Evolutionary conservation across 64 coral and sea anemone species (phyloP), one percentile per base, ranked within the genome.

Genomic region (Actinia equina): DNA sequence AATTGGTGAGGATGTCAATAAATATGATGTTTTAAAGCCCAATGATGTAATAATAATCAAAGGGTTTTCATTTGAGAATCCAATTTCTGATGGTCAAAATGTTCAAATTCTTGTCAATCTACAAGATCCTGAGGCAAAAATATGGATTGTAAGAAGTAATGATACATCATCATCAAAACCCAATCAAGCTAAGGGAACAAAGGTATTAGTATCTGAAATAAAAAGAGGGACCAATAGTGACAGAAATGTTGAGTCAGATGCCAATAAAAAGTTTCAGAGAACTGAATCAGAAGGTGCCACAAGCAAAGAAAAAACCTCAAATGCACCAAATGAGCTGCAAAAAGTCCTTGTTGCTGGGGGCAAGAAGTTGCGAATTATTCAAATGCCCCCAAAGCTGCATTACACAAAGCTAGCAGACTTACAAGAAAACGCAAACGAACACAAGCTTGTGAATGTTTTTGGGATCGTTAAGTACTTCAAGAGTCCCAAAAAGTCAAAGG

Each of bases 381-480:
- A 74, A 30, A 15, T 11, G 15, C 22, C 42, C 12, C 6, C 6
- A 51, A 82, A 82, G 18, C 9, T 30, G 22, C 23, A 42, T 20
- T 92, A 87, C 25, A 92, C 85, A 87, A 92, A 86, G 77, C 78
- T 92, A 14, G 90, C 85, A 71, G 85, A 92, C 14, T 51, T 87
- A 26, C 61, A 30, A 44, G 67, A 23, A 17, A 76, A 59, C 59
- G 74, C n/a, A 13, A 87, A 43, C 17, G 74, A 62, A 15, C 52
- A 87, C 57, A 63, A 49, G 17, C 1, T 81, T 22, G 61, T 71
- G 8, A 92, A 92, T 60, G 15, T 92, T 19, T 92, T 77, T 83
- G 90, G 74, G 18, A 52, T 92, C 14, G 85, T 92, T 42, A 92
- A 92, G 51, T 92, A 87, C 17, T 92, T 86, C 51, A 92, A 92